Evolutionary conservation across 2,113 vertebrate genomes (phyloP), one percentile per base, ranked within the genome.

Genomic region (Gasterosteus aculeatus): DNA sequence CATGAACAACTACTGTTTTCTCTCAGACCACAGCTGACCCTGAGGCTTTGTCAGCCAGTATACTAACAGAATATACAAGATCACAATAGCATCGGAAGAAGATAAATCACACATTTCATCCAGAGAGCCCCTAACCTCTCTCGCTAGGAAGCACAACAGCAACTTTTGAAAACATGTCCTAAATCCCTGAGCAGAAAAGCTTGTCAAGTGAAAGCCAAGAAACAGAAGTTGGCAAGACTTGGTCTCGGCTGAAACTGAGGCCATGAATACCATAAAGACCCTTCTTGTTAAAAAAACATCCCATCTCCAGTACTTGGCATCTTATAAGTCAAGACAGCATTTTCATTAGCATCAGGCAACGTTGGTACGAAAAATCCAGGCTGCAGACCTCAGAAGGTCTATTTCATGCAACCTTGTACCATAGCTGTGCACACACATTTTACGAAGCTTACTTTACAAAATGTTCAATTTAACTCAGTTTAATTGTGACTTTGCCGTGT

Each of bases 181-280:
- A 69, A 72, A 77, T 56, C 69, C 77, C 49, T 46, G 44, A 71
- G 31, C 61, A 61, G 15, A 79, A 64, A 72, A n/a, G 58, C 59
- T 74, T 83, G 71, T 79, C 67, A 42, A 70, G 46, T 57, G 42
- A 83, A 78, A 83, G 74, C 66, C 78, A 76, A 70, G 69, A 60
- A 81, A 79, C 18, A 61, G 33, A 66, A 79, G 0, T 69, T 88
- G 72, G 84, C 71, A 80, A 69, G 38, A 22, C 68, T 78, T 60
- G 47, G 73, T 78, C 58, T 85, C 68, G 68, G 61, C 64, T 72
- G 49, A 72, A 80, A 66, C 10, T 3, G 38, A 85, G 63, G 66
- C 74, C 65, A 68, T 59, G 65, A 80, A 78, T 53, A 39, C 57
- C n/a, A 77, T 69, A 77, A 81, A 86, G 42, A 41, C 59, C 57